Percentiles rank a stretch among this genome's conserved stretches.
Conservation (phyloP, 1,140 invertebrate genomes). For the Magallana angulata region DNA sequence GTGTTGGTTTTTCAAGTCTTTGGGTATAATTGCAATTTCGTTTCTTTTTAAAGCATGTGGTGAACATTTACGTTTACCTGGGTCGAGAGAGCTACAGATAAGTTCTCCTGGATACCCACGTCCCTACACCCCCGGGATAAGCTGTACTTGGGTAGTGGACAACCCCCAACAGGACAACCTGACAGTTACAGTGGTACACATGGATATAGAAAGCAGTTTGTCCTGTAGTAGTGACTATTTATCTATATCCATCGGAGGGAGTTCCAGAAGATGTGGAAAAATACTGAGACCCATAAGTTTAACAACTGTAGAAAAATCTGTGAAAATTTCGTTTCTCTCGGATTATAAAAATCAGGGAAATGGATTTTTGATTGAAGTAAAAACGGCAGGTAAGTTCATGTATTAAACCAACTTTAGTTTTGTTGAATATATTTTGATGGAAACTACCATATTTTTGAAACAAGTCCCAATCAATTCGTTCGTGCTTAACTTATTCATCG, state of each 20-base stretch:
- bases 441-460: too few species aligned
- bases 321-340: not conserved
- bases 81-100: not conserved
- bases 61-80: not conserved
- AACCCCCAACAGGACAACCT: not conserved
- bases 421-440: too few species aligned
- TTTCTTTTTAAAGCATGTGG: not conserved
- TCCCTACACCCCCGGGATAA: not conserved
- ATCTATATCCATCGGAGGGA: not conserved
- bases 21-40: not conserved
- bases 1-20: not conserved
- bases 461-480: too few species aligned
- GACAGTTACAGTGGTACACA: not conserved
- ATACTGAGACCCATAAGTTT: not conserved
- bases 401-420: too few species aligned
- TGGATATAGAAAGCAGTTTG: slow-evolving; percentile 1
- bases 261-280: not conserved
- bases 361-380: slow-evolving; percentile 1
- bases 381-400: not conserved
- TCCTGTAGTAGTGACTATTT: slow-evolving; percentile 3
- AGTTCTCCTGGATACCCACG: not conserved
- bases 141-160: not conserved
- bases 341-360: slow-evolving; percentile 5
- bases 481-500: too few species aligned
- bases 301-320: not conserved